Percentiles rank a stretch among this genome's conserved stretches.
phyloP scores from a whole-genome alignment of 2,797 vertebrate species.

The Propithecus perrieri region DNA sequence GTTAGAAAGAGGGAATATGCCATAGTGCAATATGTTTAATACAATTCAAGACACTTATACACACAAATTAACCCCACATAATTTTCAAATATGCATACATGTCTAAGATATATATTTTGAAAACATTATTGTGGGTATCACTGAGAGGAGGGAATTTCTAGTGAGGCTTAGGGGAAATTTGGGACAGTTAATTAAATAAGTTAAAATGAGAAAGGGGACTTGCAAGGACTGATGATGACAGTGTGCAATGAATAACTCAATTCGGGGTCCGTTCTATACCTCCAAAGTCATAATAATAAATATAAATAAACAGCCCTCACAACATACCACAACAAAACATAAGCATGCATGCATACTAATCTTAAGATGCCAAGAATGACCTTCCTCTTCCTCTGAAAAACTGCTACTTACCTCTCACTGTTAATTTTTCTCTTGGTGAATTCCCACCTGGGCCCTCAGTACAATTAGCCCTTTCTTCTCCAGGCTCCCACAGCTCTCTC shows the following conservation, averaged over 20 bases:
- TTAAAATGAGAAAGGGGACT: constrained; percentile 14
- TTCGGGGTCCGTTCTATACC: neutral
- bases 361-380: neutral
- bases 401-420: too few relatives aligned
- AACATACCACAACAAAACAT: neutral
- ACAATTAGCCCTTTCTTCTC: neutral
- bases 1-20: constrained; percentile 31
- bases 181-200: neutral
- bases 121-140: neutral
- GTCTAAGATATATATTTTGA: neutral
- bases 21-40: constrained; percentile 5
- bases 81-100: constrained; percentile 33
- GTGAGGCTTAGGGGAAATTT: neutral
- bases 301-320: neutral
- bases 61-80: constrained; percentile 11
- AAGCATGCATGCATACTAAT: neutral
- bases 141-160: constrained; percentile 28
- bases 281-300: neutral
- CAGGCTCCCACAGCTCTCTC: neutral
- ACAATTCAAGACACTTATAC: constrained; percentile 36
- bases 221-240: neutral
- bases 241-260: neutral
- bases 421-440: neutral
- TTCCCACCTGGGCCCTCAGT: neutral
- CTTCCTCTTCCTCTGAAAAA: neutral